Evolutionary conservation across 1,140 invertebrate genomes (phyloP).

Genomic region (Agrilus planipennis): DNA sequence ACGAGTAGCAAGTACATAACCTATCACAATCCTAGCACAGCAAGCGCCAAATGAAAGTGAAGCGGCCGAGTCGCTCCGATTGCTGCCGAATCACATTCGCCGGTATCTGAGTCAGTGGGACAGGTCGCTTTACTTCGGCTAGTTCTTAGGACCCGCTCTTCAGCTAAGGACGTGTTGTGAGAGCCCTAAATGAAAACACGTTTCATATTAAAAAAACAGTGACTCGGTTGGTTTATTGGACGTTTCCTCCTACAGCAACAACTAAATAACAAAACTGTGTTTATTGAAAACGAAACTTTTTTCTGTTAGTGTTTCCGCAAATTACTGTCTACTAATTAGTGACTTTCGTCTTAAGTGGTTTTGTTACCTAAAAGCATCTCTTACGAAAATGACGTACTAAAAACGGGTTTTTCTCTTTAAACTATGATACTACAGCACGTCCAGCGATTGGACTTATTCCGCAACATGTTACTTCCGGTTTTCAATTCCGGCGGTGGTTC

Average conservation of each 20-base stretch:
- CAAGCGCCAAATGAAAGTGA: conserved; percentile 37
- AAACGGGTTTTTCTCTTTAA: background rate
- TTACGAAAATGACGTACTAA: background rate
- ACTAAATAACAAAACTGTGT: no score
- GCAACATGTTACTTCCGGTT: conserved; percentile 7
- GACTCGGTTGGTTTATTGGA: no score
- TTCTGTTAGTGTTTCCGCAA: no score
- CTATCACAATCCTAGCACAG: conserved; percentile 18
- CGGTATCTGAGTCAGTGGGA: conserved; percentile 37
- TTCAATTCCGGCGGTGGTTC: conserved; percentile 6
- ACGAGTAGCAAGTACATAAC: conserved; percentile 14
- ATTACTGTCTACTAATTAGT: no score
- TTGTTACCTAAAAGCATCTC: background rate
- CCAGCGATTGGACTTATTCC: conserved; percentile 3
- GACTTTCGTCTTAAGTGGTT: no score
- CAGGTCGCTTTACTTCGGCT: conserved; percentile 25
- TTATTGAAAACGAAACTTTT: no score
- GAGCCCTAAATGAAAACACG: background rate
- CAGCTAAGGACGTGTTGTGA: conserved; percentile 32
- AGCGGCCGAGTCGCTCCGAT: conserved; percentile 32
- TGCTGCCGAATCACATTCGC: conserved; percentile 34
- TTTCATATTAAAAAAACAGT: no score
- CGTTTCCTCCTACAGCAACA: no score
- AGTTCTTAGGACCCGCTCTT: conserved; percentile 34
- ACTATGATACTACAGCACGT: conserved; percentile 11